phyloP scores from a whole-genome alignment of 2,888 invertebrate species.

The Hipparchia sbordonii region DNA sequence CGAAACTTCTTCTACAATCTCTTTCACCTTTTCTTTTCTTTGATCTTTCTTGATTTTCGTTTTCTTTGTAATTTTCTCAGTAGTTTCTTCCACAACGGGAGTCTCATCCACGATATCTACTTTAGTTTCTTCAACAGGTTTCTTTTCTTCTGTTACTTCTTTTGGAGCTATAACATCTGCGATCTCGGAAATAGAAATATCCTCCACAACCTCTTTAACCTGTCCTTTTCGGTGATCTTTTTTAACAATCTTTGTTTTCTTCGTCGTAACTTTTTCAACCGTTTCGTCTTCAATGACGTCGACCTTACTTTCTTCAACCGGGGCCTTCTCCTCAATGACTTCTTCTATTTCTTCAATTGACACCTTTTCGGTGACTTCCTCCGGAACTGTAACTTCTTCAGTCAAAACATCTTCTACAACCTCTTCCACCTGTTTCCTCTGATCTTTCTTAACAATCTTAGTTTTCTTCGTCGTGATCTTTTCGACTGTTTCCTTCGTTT shows the following conservation, averaged over 20 bases:
- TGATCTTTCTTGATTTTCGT: slow-evolving; percentile 55
- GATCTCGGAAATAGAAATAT: no score
- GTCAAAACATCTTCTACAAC: neutral
- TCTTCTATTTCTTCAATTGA: slow-evolving; percentile 56
- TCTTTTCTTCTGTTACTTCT: neutral
- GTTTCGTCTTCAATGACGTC: no score
- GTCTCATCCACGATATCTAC: no score
- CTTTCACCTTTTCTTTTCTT: slow-evolving; percentile 48
- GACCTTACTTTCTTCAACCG: no score
- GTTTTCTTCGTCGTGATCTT: slow-evolving; percentile 76
- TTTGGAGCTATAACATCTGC: no score
- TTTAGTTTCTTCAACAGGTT: neutral
- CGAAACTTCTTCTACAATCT: slow-evolving; percentile 67
- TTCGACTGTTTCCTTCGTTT: slow-evolving; percentile 75
- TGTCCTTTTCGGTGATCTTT: no score
- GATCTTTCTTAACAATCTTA: slow-evolving; percentile 70
- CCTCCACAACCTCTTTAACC: no score
- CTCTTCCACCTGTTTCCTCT: slow-evolving; percentile 38
- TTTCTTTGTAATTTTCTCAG: slow-evolving; percentile 76
- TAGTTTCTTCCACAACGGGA: slow-evolving; percentile 50
- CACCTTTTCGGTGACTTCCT: slow-evolving; percentile 63
- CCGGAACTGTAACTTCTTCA: no score
- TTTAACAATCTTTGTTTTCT: no score
- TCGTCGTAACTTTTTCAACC: no score
- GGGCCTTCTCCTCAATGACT: slow-evolving; percentile 54